phyloP scores from a whole-genome alignment of 1,140 invertebrate species.

The Drosophila ercepeae region DNA sequence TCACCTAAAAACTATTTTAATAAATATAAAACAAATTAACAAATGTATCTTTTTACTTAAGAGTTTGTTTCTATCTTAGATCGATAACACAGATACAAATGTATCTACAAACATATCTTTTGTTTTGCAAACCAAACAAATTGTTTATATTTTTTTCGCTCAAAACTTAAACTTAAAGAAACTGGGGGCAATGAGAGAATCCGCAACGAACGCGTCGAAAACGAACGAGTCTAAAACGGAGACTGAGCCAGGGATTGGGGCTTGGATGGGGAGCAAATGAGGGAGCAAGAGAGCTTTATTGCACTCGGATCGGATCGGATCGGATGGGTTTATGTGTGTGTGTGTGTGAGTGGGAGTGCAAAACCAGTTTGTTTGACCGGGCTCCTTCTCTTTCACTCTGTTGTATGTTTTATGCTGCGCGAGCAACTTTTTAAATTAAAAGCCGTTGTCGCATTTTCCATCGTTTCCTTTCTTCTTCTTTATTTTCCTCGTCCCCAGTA shows the following conservation, averaged over 20 bases:
- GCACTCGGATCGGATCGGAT: background rate
- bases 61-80: background rate
- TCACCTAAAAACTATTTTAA: background rate
- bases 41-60: background rate
- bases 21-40: background rate
- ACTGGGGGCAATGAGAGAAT: background rate
- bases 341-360: constrained; percentile 56
- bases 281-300: constrained; percentile 15
- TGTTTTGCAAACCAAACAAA: background rate
- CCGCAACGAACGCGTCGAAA: constrained; percentile 2
- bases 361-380: constrained; percentile 70
- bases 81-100: background rate
- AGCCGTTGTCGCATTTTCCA: constrained; percentile 51
- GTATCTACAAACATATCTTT: background rate
- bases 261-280: background rate
- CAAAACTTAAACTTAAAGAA: constrained; percentile 5
- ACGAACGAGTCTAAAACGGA: background rate
- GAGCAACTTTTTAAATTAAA: constrained; percentile 74
- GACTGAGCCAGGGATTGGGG: background rate
- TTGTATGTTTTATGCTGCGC: constrained; percentile 55
- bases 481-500: constrained; percentile 7
- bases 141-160: background rate
- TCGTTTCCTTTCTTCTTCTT: constrained; percentile 42
- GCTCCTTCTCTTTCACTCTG: constrained; percentile 21
- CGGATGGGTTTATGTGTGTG: background rate